phyloP scores from a whole-genome alignment of 2,888 invertebrate species.

The Eulithis prunata region DNA sequence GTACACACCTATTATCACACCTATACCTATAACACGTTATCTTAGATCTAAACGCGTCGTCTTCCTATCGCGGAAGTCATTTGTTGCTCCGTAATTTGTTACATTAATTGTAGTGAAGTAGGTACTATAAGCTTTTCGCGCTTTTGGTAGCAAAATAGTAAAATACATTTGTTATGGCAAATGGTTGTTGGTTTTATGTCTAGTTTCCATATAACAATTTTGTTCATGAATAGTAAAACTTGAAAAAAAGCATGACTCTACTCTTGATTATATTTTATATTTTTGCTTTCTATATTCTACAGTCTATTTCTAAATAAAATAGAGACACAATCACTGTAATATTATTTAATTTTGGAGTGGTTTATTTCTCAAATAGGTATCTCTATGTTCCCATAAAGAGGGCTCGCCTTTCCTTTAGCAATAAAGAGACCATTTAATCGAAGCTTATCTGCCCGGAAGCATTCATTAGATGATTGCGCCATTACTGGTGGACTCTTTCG shows the following conservation, averaged over 20 bases:
- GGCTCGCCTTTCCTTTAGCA: constrained; percentile 80
- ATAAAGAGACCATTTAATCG: constrained; percentile 84
- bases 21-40: constrained; percentile 49
- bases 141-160: background rate
- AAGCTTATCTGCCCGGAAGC: constrained; percentile 83
- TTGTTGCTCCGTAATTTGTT: constrained; percentile 38
- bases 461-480: constrained; percentile 85
- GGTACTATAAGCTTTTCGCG: background rate
- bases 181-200: no score
- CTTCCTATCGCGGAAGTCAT: constrained; percentile 60
- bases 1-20: constrained; percentile 57
- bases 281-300: no score
- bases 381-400: constrained; percentile 79
- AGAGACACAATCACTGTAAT: constrained; percentile 27
- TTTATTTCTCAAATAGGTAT: constrained; percentile 70
- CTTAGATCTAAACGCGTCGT: constrained; percentile 60
- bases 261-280: no score
- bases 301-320: background rate
- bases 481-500: constrained; percentile 75
- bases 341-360: constrained; percentile 47
- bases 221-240: no score
- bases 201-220: no score
- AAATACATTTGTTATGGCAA: no score
- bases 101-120: constrained; percentile 17
- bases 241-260: no score